Base-by-base conservation (phyloP, 2,113 vertebrate species). In the Halcyon senegalensis region DNA sequence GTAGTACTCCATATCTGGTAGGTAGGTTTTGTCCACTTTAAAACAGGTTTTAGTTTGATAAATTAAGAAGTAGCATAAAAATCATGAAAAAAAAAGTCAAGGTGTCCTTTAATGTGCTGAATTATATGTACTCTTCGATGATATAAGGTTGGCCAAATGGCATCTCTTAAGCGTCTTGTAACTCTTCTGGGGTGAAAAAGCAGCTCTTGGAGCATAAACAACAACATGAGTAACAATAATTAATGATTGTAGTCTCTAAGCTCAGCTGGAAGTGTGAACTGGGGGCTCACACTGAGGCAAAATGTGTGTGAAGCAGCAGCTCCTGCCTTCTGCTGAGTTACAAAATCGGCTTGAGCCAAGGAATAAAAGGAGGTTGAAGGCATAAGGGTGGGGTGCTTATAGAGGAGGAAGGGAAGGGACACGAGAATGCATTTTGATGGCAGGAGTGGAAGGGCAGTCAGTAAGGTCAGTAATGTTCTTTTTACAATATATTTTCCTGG, bases 281-380 rank as follows among this genome's bases (percentile, higher is more conserved):
- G 90, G 83, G 90, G 94, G 94, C 78, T 95, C 94, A 93, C 90
- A 84, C 94, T 1, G 18, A 82, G 93, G 74, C 24, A 2, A 95
- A 91, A 48, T 18, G 90, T 89, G 96, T 97, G 96, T 79, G 96
- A 96, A 97, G 96, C 95, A 96, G 96, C 95, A 97, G 96, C 87
- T 96, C 87, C 78, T 85, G 94, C 96, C 95, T 97, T 97, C 95
- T 97, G 96, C 95, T 82, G 94, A 91, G 58, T 85, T 96, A 89
- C 51, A 94, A 75, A 94, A 76, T 69, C 12, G 9, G 44, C 66
- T 41, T 69, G 77, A 96, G 93, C 94, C 87, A 85, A 60, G 78
- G 77, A 95, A 85, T 91, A 73, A 94, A 94, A 89, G 67, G 77
- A 91, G 66, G 16, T 43, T 56, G 74, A 73, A 93, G 67, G 62